Evolutionary conservation across 2,797 vertebrate species (phyloP), one percentile per base, ranked within the genome.

Genomic region (Anolis apletophallus): DNA sequence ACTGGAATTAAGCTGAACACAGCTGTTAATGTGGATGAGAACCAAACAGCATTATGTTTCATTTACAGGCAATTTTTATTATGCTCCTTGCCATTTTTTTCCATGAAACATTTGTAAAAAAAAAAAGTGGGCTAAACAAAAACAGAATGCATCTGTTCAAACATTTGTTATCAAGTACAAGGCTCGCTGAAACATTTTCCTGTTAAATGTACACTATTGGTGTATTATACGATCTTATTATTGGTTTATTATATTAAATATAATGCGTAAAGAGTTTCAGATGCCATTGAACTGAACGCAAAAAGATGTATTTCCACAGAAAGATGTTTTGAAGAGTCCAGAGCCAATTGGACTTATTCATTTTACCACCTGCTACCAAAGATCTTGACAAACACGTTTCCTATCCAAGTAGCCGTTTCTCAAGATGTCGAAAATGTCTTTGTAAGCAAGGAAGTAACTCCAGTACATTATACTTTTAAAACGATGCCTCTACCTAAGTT

Each of bases 1-100:
- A 80, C 54, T 57, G 23, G 29, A 72, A 72, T 72, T 79, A 46
- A 50, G 59, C 54, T 32, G 26, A 85, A 36, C 54, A 32, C 84
- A 80, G 55, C 67, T 79, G 29, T 79, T 57, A 83, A 83, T 19
- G 26, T 83, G 81, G 54, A 83, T 73, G 26, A 83, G 34, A 61
- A 74, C 54, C 69, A 59, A 83, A 83, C 26, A 57, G 36, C n/a
- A 81, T 67, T 34, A n/a, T 71, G 46, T 81, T 69, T 73, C 55
- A 73, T 83, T 83, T 40, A 74, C 34, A 73, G 26, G 17, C 26
- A 72, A 29, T 79, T 85, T 46, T 79, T 80, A 85, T 40, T 9
- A 57, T 72, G 34, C 67, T 1, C 61, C 40, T 26, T 46, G 52
- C 52, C 36, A 85, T 54, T 69, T 85, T 68, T 57, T 68, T 29